phyloP scores from a whole-genome alignment of 2,888 invertebrate genomes.

The Laspeyria flexula region DNA sequence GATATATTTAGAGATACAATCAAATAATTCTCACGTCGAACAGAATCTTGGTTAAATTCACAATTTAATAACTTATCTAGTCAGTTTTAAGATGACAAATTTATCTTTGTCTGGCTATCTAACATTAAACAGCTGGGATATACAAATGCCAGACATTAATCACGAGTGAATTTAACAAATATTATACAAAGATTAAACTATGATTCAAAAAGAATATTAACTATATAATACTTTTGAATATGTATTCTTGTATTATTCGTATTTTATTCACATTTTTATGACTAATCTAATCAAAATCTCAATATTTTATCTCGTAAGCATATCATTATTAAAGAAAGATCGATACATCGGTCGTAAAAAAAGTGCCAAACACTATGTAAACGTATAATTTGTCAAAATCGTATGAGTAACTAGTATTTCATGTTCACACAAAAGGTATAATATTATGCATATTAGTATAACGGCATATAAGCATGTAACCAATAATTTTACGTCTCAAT shows the following conservation, averaged over 20 bases:
- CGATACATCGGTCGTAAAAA: conserved; percentile 17
- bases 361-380: conserved; percentile 34
- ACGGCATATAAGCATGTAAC: conserved; percentile 34
- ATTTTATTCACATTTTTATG: conserved; percentile 9
- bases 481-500: conserved; percentile 43
- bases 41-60: neutral
- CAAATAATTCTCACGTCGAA: too few relatives aligned
- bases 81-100: neutral
- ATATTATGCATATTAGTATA: conserved; percentile 36
- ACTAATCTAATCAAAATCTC: conserved; percentile 32
- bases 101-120: neutral
- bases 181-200: neutral
- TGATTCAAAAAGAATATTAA: neutral
- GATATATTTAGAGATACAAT: too few relatives aligned
- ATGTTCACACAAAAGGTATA: conserved; percentile 39
- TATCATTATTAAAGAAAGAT: conserved; percentile 17
- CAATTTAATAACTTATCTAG: neutral
- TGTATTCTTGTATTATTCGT: conserved; percentile 23
- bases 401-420: conserved; percentile 30
- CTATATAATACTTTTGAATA: neutral
- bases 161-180: neutral
- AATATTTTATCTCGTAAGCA: conserved; percentile 26
- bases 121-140: neutral
- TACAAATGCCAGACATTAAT: neutral
- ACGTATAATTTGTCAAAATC: conserved; percentile 41